Percentiles rank a stretch among this genome's conserved stretches.
phyloP scores from a whole-genome alignment of 2,113 vertebrate genomes.

The Chrysemys picta region DNA sequence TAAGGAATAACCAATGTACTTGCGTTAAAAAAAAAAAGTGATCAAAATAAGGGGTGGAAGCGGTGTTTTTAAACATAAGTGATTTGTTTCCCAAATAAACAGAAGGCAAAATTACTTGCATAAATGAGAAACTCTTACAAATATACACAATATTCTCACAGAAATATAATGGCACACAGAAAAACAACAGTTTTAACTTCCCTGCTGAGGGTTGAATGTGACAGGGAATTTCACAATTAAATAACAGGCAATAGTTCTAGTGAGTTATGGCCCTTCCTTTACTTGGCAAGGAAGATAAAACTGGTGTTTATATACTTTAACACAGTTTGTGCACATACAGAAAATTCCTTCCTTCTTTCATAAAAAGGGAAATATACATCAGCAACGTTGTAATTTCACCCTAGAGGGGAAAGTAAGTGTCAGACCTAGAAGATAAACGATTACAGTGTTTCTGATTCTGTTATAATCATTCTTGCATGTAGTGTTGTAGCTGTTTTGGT shows the following conservation, averaged over 20 bases:
- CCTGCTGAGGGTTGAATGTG: neutral
- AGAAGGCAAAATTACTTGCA: neutral
- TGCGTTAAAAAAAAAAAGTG: neutral
- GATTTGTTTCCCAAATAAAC: neutral
- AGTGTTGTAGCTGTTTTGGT: neutral
- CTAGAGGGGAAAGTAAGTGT: too few species aligned
- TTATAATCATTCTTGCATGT: neutral
- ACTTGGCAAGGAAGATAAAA: neutral
- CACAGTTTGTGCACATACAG: neutral
- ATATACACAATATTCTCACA: neutral
- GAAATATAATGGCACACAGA: neutral
- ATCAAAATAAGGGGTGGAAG: neutral
- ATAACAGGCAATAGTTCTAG: neutral
- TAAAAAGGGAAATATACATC: neutral
- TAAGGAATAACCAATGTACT: neutral
- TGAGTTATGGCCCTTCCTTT: neutral
- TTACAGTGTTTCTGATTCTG: neutral
- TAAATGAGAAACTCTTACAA: neutral
- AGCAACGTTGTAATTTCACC: neutral
- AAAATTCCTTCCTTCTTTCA: neutral
- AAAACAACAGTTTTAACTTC: neutral
- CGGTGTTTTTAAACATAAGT: neutral
- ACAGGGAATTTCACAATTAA: neutral
- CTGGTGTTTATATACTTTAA: neutral
- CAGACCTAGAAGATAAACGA: neutral